Base-by-base conservation (phyloP, 2,113 vertebrate species). In the Gambusia holbrooki region DNA sequence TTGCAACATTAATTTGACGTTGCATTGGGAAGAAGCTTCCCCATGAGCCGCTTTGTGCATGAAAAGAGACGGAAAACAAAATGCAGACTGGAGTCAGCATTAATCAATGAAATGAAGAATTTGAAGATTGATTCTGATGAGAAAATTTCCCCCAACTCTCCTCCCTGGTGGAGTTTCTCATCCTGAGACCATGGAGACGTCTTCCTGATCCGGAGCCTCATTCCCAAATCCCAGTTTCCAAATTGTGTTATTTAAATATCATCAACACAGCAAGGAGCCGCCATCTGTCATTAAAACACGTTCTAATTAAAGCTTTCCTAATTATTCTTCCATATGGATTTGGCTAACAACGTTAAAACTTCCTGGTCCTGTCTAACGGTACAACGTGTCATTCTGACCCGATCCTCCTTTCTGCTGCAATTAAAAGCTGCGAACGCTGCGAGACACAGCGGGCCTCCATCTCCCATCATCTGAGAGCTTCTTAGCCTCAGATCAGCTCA, bases 401-500 rank as follows among this genome's bases (percentile, higher is more conserved):
- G 29, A 74, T 76, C 62, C 32, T 40, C 27, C 0, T 67, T 82
- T 74, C 61, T 65, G 19, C 80, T 69, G 74, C 89, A 88, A 91
- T 91, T 91, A 89, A 82, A 87, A 75, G 58, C 71, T 61, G 66
- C 70, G 61, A 73, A 80, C 17, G 73, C 60, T 48, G 71, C 68
- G 70, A 40, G 66, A 81, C 71, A 9, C 76, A 76, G 71, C 35
- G 6, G 79, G 80, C 28, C 64, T 72, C 79, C 79, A 63, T 73
- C 69, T 79, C 75, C 87, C 78, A 79, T 85, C 74, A 88, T 80
- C 70, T 74, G 51, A 74, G 65, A 35, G 40, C 13, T 62, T 69
- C 79, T 69, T 29, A 79, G 78, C 76, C 87, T 92, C 88, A 86
- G 87, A 93, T 94, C 92, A 87, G 78, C 87, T 89, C 83, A 82